Evolutionary conservation across 2,888 invertebrate genomes (phyloP).

Genomic region (Cosmorhoe ocellata): DNA sequence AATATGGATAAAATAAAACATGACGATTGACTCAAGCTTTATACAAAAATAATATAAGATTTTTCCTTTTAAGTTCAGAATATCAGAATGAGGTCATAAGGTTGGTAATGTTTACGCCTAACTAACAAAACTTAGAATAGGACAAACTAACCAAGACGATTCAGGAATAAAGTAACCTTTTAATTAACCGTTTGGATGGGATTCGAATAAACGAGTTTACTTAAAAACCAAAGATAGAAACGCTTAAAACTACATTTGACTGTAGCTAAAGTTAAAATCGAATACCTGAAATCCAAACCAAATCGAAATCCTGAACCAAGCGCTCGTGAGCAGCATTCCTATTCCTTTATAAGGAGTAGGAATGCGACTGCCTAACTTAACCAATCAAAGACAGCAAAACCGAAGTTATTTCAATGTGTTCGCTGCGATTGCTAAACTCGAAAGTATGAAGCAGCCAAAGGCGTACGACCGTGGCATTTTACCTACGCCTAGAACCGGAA

Average conservation of each 20-base stretch:
- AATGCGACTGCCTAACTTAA: constrained; percentile 4
- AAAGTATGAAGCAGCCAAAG: constrained; percentile 29
- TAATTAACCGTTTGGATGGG: too few species aligned
- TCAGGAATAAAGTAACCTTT: too few species aligned
- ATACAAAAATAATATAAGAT: too few species aligned
- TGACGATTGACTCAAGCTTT: constrained; percentile 17
- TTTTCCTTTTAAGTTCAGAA: constrained; percentile 10
- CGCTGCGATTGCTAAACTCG: constrained; percentile 31
- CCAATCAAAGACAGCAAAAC: constrained; percentile 7
- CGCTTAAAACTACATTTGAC: not conserved
- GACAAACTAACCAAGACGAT: too few species aligned
- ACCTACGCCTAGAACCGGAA: constrained; percentile 46
- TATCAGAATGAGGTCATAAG: constrained; percentile 20
- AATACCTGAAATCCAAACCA: too few species aligned
- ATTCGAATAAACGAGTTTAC: too few species aligned
- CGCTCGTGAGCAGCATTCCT: constrained; percentile 5
- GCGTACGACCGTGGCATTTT: constrained; percentile 52
- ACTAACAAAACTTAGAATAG: not conserved
- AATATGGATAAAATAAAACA: constrained; percentile 13
- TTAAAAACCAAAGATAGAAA: too few species aligned
- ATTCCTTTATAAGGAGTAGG: not conserved
- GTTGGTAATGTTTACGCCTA: not conserved
- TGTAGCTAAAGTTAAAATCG: not conserved
- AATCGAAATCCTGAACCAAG: not conserved
- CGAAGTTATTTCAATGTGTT: constrained; percentile 10